A percentile compares a stretch with the other conserved stretches of the same genome.
Evolutionary conservation across 37 sponge, comb jelly and placozoan species (phyloP).

Genomic region (Lycopodina hypogea): DNA sequence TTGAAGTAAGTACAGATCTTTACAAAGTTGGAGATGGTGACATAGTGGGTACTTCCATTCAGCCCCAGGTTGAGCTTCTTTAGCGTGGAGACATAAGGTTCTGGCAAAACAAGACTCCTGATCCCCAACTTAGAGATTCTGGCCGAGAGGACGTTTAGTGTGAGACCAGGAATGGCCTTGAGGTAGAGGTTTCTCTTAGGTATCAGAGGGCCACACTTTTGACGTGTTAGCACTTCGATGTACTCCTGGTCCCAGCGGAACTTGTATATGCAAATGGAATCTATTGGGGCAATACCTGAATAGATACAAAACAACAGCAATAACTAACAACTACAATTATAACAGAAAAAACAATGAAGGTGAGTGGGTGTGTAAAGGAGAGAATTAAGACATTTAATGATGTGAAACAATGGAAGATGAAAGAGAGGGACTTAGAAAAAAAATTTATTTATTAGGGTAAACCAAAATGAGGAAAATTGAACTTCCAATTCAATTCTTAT

Average conservation of each 20-base stretch:
- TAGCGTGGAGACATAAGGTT: slow-evolving; percentile 34
- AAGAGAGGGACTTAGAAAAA: no score
- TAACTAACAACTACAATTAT: not conserved
- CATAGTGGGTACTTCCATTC: slow-evolving; percentile 43
- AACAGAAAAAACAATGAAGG: no score
- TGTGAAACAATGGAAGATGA: not conserved
- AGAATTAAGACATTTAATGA: not conserved
- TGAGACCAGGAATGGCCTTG: slow-evolving; percentile 48
- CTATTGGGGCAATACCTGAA: slow-evolving; percentile 23
- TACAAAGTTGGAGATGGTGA: slow-evolving; percentile 46
- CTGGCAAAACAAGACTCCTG: slow-evolving; percentile 32
- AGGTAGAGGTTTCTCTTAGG: slow-evolving; percentile 49
- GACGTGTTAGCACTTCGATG: slow-evolving; percentile 33
- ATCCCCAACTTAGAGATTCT: slow-evolving; percentile 48
- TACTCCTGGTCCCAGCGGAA: slow-evolving; percentile 26
- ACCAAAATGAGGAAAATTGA: no score
- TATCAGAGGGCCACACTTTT: slow-evolving; percentile 14
- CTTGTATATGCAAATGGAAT: slow-evolving; percentile 34
- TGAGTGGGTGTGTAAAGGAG: not conserved
- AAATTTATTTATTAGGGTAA: no score
- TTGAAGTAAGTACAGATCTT: slow-evolving; percentile 46
- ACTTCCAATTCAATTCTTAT: no score
- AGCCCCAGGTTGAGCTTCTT: slow-evolving; percentile 47
- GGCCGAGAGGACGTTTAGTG: slow-evolving; percentile 50
- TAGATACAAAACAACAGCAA: not conserved